These are phyloP conservation scores for Ligdia adustata DNA, from an alignment of 2,888 invertebrate genomes.

Conservation along the genomic window DNA sequence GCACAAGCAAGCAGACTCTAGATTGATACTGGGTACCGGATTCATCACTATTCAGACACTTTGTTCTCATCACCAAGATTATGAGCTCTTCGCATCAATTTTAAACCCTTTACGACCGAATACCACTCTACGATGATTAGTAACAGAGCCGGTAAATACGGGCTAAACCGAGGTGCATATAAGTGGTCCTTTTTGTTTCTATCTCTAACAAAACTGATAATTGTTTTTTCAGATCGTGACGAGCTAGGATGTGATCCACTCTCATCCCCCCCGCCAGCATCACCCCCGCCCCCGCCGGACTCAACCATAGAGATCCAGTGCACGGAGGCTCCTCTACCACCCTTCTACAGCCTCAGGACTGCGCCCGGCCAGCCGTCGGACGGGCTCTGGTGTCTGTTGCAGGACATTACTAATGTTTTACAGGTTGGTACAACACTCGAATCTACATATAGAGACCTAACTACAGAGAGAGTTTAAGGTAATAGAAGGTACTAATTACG, in stretches of 20 bases:
- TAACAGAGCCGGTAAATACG: no score
- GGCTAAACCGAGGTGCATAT: no score
- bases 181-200: no score
- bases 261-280: slow-evolving; percentile 80
- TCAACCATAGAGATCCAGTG: slow-evolving; percentile 90
- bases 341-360: slow-evolving; percentile 89
- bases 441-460: no score
- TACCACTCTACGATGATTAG: no score
- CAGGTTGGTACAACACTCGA: slow-evolving; percentile 82
- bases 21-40: background rate
- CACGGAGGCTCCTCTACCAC: slow-evolving; percentile 91
- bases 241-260: slow-evolving; percentile 85
- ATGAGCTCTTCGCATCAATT: no score
- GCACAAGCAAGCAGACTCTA: no score
- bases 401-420: slow-evolving; percentile 90
- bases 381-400: slow-evolving; percentile 92
- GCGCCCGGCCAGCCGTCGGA: slow-evolving; percentile 81
- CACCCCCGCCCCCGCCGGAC: slow-evolving; percentile 79
- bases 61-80: no score
- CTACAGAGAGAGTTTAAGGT: no score
- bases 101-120: no score
- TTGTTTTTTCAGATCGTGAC: slow-evolving; percentile 66
- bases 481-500: no score
- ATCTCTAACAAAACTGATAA: background rate
- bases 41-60: no score